Conservation (phyloP, 2,888 invertebrate genomes). For the Coenonympha glycerion region DNA sequence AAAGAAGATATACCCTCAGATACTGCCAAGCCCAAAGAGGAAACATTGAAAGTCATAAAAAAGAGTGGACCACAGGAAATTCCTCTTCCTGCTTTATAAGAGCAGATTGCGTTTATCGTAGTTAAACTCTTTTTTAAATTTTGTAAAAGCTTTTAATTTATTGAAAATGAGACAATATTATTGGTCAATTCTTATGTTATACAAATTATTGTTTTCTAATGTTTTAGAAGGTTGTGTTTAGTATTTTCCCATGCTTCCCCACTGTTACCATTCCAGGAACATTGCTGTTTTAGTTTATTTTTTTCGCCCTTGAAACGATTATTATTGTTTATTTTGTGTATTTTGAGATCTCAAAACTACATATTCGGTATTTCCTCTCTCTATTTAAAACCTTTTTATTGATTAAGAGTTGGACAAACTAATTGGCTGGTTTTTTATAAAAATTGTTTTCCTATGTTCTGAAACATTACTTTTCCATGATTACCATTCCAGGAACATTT, state of each 20-base stretch:
- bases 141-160: not conserved
- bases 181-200: not conserved
- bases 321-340: no score
- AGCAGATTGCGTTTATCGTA: conserved; percentile 18
- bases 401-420: no score
- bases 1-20: conserved; percentile 74
- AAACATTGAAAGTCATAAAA: conserved; percentile 77
- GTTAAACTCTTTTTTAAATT: conserved; percentile 1
- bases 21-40: conserved; percentile 68
- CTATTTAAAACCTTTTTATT: no score
- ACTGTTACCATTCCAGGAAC: conserved; percentile 15
- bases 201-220: not conserved
- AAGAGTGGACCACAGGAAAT: conserved; percentile 73
- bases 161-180: not conserved
- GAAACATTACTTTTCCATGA: not conserved
- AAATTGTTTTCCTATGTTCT: not conserved
- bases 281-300: conserved; percentile 17
- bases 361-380: no score
- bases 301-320: no score
- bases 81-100: conserved; percentile 52
- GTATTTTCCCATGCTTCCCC: not conserved
- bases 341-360: no score
- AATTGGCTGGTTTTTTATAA: not conserved
- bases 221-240: not conserved
- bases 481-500: conserved; percentile 18